These are phyloP conservation scores for Parauchenoglanis punctatus DNA, from an alignment of 2,797 vertebrate genomes.

Conservation along the genomic window DNA sequence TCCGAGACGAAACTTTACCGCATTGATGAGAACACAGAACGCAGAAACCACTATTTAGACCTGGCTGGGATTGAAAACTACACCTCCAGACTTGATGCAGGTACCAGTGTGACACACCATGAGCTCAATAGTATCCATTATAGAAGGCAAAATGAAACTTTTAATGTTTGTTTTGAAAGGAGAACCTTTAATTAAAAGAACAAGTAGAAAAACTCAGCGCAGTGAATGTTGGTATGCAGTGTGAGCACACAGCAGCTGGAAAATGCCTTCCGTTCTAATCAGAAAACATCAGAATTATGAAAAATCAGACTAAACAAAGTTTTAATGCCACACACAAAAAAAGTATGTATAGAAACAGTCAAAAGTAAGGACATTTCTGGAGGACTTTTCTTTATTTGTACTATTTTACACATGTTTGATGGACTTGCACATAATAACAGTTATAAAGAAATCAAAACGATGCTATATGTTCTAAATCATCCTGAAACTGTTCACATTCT, in stretches of 20 bases:
- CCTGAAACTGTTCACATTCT: background rate
- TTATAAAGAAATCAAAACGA: background rate
- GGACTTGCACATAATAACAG: background rate
- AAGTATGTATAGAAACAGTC: background rate
- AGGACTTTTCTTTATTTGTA: background rate
- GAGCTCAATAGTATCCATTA: background rate
- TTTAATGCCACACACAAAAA: background rate
- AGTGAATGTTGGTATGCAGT: background rate
- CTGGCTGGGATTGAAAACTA: slow-evolving; percentile 86
- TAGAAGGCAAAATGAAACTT: background rate
- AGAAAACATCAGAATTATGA: background rate
- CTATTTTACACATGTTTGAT: background rate
- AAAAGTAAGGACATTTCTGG: background rate
- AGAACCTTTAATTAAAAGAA: background rate
- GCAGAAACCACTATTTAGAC: slow-evolving; percentile 87
- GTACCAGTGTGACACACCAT: slow-evolving; percentile 1
- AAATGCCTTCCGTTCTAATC: background rate
- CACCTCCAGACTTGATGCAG: slow-evolving; percentile 79
- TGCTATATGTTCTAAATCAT: background rate
- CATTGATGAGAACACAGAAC: slow-evolving; percentile 85
- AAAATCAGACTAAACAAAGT: background rate
- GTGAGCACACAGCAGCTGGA: background rate
- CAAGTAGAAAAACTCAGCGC: background rate
- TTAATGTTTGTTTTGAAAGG: background rate
- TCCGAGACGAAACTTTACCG: slow-evolving; percentile 76